Base-by-base conservation (phyloP, 2,113 vertebrate genomes). In the Amblyopsis rosae region DNA sequence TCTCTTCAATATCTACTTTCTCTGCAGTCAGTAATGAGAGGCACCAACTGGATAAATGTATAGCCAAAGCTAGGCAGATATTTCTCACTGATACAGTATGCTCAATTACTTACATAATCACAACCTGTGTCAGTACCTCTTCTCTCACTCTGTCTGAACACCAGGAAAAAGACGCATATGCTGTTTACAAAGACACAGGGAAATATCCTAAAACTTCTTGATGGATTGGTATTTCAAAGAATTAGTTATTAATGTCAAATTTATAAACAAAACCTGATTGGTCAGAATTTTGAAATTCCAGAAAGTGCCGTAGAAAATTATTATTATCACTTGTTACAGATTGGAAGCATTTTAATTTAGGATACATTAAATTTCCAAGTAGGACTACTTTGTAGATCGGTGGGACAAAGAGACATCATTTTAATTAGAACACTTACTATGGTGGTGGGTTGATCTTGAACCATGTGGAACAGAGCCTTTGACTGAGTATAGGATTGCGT, bases 391-490 rank as follows among this genome's bases (percentile, higher is more conserved):
- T 13, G 17, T 65, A 33, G 26, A 16, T 61, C 26, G 66, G n/a
- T 9, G 12, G 50, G 9, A 8, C 9, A 33, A 33, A 51, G 26
- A 12, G 3, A 41, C 12, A 62, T 3, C 35, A 45, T 1, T 19
- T 1, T n/a, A 33, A 79, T 53, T 17, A 59, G 17, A 55, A 57
- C 3, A 73, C 86, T 84, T 86, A 90, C 88, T 84, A 83, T 19
- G 11, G 56, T 45, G 56, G 73, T 0, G 8, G 72, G 41, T 60
- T 69, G 41, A 75, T 48, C 77, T 12, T 69, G 56, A 63, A 70
- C 64, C 50, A 59, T 50, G 75, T 69, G 72, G 82, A 87, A 83
- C 72, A 80, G 82, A 71, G 83, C 73, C 77, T 79, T 66, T 59
- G 69, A 73, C 75, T 53, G 72, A 65, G 6, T 59, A 3, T 33